Base-by-base conservation (phyloP, 2,888 invertebrate species). In the Chironomus tentans region DNA sequence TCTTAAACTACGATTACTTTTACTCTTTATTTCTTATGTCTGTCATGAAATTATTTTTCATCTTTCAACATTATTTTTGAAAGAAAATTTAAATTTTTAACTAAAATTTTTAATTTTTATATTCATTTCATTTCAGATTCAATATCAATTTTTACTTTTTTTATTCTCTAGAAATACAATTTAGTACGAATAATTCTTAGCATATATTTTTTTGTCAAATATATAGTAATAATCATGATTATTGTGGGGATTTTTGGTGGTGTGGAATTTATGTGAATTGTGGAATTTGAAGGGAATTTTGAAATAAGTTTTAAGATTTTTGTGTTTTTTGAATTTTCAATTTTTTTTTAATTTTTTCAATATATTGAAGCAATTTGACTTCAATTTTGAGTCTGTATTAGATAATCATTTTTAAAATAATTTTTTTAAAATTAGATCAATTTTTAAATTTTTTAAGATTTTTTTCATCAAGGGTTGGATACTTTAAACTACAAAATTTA, bases 151-250 rank as follows among this genome's bases (percentile, higher is more conserved):
- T 62, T 62, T 3, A 38, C n/a, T 13, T 6, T 12, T 56, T 50
- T 22, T 24, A 69, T 24, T 48, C 10, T 50, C 28, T 69, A 68
- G 13, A 69, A 76, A 56, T 76, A 69, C 68, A 76, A 50, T 68
- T 22, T 69, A 76, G 70, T 76, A 69, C 68, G 69, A 68, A 38
- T 69, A 46, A 38, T 68, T 68, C 21, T 68, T 38, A 56, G 15
- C 18, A 2, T 56, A 56, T 18, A 56, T 56, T 15, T 56, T 50
- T n/a, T 50, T 56, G 18, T 56, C 56, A 56, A 56, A 56, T 56
- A 18, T 18, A 56, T 18, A 56, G 18, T 56, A 56, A 18, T 56
- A 56, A 18, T 56, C 56, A 46, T 69, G 46, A 38, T 38, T 38
- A 38, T 38, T 48, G 6, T 18, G 47, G 18, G 47, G 10, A 24